phyloP scores from a whole-genome alignment of 2,113 vertebrate genomes.

The Arenaria interpres region DNA sequence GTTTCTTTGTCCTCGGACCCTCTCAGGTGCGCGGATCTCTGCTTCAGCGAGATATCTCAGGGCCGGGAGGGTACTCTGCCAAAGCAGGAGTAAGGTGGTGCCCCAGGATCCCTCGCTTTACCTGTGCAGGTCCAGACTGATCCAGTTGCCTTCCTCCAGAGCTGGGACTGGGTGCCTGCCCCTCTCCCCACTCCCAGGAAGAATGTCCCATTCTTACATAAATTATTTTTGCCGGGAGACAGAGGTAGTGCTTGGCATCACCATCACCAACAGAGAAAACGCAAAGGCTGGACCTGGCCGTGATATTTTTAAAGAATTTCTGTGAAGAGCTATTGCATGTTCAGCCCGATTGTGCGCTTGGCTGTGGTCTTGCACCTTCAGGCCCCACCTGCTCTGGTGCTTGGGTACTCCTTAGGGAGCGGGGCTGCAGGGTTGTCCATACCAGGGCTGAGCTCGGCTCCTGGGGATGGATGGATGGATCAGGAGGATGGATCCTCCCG shows the following conservation, averaged over 20 bases:
- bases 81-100: background rate
- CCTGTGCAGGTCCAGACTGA: background rate
- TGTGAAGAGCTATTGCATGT: background rate
- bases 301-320: background rate
- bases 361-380: background rate
- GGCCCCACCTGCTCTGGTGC: background rate
- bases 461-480: background rate
- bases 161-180: background rate
- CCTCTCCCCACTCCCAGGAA: background rate
- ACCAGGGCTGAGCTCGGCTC: background rate
- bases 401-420: background rate
- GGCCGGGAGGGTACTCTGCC: background rate
- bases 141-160: background rate
- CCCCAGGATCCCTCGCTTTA: background rate
- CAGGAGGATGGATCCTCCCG: background rate
- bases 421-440: background rate
- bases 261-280: background rate
- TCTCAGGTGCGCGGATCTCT: background rate
- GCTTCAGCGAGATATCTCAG: background rate
- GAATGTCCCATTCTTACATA: background rate
- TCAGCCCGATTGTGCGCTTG: accelerated
- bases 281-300: background rate
- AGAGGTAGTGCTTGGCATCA: background rate
- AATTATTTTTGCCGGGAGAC: background rate
- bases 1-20: background rate